Evolutionary conservation across 1,140 invertebrate genomes (phyloP), one percentile per base, ranked within the genome.

Genomic region (Bathynomus jamesi): DNA sequence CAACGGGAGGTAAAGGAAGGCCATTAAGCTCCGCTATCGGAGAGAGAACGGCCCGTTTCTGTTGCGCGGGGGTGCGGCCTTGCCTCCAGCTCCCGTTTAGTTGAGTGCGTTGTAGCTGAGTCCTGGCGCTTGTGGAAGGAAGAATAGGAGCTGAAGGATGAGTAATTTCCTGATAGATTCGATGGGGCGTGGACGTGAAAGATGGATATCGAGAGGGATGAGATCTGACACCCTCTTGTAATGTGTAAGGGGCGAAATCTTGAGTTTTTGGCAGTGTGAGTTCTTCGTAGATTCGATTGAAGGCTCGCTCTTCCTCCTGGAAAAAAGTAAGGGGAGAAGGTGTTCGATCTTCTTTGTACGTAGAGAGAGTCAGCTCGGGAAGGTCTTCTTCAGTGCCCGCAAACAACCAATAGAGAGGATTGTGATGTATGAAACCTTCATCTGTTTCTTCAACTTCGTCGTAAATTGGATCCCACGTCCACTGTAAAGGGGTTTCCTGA

Each of bases 331-430:
- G 66, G n/a, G 24, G 66, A 27, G 29, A 8, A 25, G 13, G 30
- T 40, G 4, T 1, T 61, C 13, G 13, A 60, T 46, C 25, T 7
- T 28, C 17, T 61, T n/a, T 28, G 53, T 65, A 21, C 21, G 70
- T 11, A 60, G 61, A 2, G 46, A 29, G 10, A 46, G 30, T 11
- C 7, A 27, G 24, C 7, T 67, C 17, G 21, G 5, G 66, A 4
- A 40, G 13, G 24, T 24, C 5, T 8, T 67, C 30, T 25, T 67
- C 66, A 53, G 25, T 31, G 8, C 25, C 29, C 13, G 29, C 24
- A 53, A 74, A 30, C 25, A 72, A 63, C 71, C 71, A 76, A 65
- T 76, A 76, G 25, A 76, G 69, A 5, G 75, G 75, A 61, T 76
- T 76, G 69, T 76, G 75, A 13, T 76, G 75, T 5, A 76, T 71